Base-by-base conservation (phyloP, 1,140 invertebrate species). In the Drosophila funebris region DNA sequence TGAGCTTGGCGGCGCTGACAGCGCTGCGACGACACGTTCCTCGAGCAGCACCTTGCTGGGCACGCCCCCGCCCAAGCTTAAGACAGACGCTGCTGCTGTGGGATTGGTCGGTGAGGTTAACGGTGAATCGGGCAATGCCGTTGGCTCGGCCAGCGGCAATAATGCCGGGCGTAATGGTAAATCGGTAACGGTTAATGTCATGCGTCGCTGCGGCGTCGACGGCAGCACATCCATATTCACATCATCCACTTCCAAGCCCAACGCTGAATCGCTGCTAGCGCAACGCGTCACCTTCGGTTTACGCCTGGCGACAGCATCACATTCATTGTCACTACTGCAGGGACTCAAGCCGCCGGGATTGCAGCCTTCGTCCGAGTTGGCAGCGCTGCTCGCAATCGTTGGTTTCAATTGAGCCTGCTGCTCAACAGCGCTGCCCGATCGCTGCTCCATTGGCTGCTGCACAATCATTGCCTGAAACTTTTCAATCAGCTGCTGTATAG, bases 41-140 rank as follows among this genome's bases (percentile, higher is more conserved):
- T 92, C 91, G 13, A 92, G 72, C 57, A 92, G 57, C 24, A 91
- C 88, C 53, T 91, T 92, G 16, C 84, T 91, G 9, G 91, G 91
- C 52, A 91, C 77, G 13, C 75, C 72, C 3, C 18, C 22, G 33
- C 16, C 62, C 13, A 20, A 18, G 29, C 44, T 44, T 16, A 20
- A 18, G 4, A 37, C 20, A 9, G 6, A 14, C 8, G 16, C 20
- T 29, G 39, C 67, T 33, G 8, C 14, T 11, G 41, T 13, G 14
- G 64, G 39, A 8, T 57, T 54, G 7, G 89, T 88, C 31, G 82
- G 82, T 33, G 82, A 85, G 7, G 52, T 58, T 1, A 82, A 36
- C 1, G 85, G 79, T 4, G 87, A 81, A 29, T 92, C 91, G 7
- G 90, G 78, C 56, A 92, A 48, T 3, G 82, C 76, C 4, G 81